Evolutionary conservation across 64 coral and sea anemone genomes (phyloP).

Genomic region (Actinia equina): DNA sequence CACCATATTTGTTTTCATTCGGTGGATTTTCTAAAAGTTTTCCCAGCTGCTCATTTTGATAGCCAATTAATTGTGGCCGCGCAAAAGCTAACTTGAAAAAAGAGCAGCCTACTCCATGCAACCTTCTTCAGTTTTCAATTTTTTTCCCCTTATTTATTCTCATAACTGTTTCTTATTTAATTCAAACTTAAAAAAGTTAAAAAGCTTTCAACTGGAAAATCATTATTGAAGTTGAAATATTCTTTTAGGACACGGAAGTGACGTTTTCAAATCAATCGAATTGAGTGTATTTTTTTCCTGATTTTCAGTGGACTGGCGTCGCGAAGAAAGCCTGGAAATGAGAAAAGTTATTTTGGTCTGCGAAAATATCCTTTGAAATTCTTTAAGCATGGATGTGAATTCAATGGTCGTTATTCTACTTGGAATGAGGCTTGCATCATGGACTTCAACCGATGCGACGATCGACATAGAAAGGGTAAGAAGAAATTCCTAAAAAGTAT

Average conservation of each 20-base stretch:
- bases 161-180: neutral
- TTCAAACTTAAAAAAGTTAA: neutral
- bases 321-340: neutral
- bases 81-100: neutral
- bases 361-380: neutral
- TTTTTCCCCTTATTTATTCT: neutral
- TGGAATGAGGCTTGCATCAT: neutral
- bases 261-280: neutral
- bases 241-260: neutral
- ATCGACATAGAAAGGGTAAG: neutral
- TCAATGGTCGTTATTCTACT: neutral
- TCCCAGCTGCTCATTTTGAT: neutral
- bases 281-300: neutral
- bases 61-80: neutral
- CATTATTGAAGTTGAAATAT: neutral
- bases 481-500: neutral
- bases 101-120: neutral
- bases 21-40: neutral
- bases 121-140: neutral
- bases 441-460: neutral
- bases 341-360: neutral
- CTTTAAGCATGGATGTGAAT: neutral
- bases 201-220: neutral
- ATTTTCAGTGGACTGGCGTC: slow-evolving; percentile 8
- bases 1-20: neutral